Base-by-base conservation (phyloP, 1,140 invertebrate genomes). In the Zaprionus africanus region DNA sequence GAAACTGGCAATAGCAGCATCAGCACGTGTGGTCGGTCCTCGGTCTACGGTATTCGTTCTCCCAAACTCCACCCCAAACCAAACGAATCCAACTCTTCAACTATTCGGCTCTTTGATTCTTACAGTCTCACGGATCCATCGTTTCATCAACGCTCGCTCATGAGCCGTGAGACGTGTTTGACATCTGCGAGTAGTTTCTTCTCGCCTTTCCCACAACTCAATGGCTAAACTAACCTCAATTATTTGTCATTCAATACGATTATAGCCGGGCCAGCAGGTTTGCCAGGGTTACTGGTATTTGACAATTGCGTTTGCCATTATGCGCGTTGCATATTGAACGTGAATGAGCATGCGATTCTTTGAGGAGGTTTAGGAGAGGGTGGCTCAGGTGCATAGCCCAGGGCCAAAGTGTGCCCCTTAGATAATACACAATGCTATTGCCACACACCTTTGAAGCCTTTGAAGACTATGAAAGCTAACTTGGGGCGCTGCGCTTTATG, bases 221-320 rank as follows among this genome's bases (percentile, higher is more conserved):
- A 80, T 76, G 67, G 81, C 81, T 88, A 83, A 87, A 88, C 84
- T 87, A 87, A 87, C 84, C 84, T 83, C 84, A 87, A 87, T 87
- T 87, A 87, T 87, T 87, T 88, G 84, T 88, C 84, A 84, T 88
- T 84, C 84, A 88, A 88, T 87, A 84, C 79, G 84, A 87, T 87
- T 87, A 87, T 88, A 70, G 77, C 46, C 74, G 56, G 49, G 41
- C 54, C 57, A 19, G 62, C 67, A 76, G 63, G 60, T 12, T 13
- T 24, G 38, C 51, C 46, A 46, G 74, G 58, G 60, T 67, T 70
- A 53, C 74, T 64, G 54, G 41, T 59, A 73, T 67, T 81, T 85
- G 79, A 71, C 81, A 79, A 70, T 69, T 79, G 67, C 77, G 62
- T 71, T 78, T 57, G 61, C 43, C 57, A 73, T 66, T 73, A 64